Conservation (phyloP, 2,797 vertebrate genomes). For the Karalla daura region DNA sequence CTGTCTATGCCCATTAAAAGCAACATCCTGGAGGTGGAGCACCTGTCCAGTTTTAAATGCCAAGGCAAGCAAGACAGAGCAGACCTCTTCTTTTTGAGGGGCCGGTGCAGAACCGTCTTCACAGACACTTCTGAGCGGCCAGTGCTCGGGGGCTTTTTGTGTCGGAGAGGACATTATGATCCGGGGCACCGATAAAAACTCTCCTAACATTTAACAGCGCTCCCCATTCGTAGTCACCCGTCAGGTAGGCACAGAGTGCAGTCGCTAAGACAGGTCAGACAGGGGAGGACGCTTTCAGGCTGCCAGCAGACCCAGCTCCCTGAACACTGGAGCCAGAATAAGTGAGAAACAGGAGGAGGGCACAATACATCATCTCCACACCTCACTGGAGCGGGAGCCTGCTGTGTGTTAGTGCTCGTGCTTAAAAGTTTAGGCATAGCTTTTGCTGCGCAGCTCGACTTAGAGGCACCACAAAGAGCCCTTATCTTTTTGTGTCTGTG, state of each 20-base stretch:
- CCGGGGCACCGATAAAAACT: conserved; percentile 51
- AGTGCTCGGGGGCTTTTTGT: conserved; percentile 49
- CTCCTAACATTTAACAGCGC: conserved; percentile 44
- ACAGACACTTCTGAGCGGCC: conserved; percentile 22
- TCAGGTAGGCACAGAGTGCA: conserved; percentile 38
- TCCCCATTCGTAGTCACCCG: conserved; percentile 41
- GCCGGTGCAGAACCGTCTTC: conserved; percentile 15
- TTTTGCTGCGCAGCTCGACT: conserved; percentile 13
- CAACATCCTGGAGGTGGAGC: conserved; percentile 57
- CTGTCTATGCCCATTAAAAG: conserved; percentile 55
- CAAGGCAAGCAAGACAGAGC: conserved; percentile 34
- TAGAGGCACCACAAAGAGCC: background rate
- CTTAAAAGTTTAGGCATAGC: conserved; percentile 20
- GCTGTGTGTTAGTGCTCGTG: conserved; percentile 22
- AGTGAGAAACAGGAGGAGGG: conserved; percentile 16
- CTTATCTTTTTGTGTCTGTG: conserved; percentile 2
- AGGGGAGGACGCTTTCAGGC: conserved; percentile 16
- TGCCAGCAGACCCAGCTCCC: conserved; percentile 29
- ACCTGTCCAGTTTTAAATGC: conserved; percentile 66
- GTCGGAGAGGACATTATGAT: conserved; percentile 63
- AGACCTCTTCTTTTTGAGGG: conserved; percentile 33
- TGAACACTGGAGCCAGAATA: conserved; percentile 13
- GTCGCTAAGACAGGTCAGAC: conserved; percentile 35
- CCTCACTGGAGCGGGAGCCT: conserved; percentile 30
- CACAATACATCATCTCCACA: conserved; percentile 38